phyloP scores from a whole-genome alignment of 2,797 vertebrate species.

The Pseudopleuronectes americanus region DNA sequence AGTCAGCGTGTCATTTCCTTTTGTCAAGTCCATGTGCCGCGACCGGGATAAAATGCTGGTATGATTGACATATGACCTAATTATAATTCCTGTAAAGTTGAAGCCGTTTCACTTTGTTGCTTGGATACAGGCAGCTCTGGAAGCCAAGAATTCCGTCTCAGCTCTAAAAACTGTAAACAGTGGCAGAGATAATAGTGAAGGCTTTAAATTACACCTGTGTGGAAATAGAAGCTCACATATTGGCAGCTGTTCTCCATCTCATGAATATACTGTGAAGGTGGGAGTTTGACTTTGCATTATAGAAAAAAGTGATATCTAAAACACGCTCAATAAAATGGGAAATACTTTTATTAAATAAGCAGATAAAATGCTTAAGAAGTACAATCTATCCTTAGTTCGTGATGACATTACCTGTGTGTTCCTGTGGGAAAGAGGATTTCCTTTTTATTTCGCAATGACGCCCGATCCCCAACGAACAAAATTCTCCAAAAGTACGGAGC shows the following conservation, averaged over 20 bases:
- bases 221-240: not conserved
- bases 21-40: slow-evolving; percentile 25
- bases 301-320: not conserved
- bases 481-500: too few relatives aligned
- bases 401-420: slow-evolving; percentile 13
- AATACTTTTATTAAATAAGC: too few relatives aligned
- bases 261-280: not conserved
- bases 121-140: slow-evolving; percentile 49
- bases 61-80: slow-evolving; percentile 63
- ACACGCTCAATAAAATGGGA: too few relatives aligned
- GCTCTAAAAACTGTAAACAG: slow-evolving; percentile 29
- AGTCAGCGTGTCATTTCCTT: slow-evolving; percentile 41
- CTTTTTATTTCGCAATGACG: slow-evolving; percentile 17
- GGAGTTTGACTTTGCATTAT: slow-evolving; percentile 1
- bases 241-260: slow-evolving; percentile 1
- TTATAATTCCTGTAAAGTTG: slow-evolving; percentile 52
- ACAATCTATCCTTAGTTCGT: not conserved
- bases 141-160: slow-evolving; percentile 26
- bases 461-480: not conserved
- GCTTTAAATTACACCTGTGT: not conserved
- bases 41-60: slow-evolving; percentile 30
- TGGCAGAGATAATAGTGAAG: slow-evolving; percentile 17
- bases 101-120: slow-evolving; percentile 53
- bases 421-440: slow-evolving; percentile 12
- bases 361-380: not conserved